Evolutionary conservation across 2,888 invertebrate species (phyloP).

Genomic region (Pantelozetes paolii): DNA sequence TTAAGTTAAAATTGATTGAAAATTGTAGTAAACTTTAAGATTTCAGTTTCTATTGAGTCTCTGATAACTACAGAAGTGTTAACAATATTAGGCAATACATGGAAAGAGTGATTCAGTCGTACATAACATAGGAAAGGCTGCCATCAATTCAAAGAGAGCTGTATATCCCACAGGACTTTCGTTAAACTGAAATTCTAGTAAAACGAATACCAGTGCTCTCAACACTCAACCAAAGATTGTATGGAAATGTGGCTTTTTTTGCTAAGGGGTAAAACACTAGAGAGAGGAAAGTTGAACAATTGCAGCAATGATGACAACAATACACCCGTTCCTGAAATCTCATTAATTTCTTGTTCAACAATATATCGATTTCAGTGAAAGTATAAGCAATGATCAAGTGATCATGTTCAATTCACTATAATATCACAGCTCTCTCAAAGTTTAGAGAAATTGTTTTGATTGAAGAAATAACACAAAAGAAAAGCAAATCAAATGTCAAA

Average conservation of each 20-base stretch:
- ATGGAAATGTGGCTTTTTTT: slow-evolving; percentile 28
- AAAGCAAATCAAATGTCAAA: not conserved
- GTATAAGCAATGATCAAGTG: not conserved
- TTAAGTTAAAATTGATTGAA: slow-evolving; percentile 1
- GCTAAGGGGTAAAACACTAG: not conserved
- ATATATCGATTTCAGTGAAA: not conserved
- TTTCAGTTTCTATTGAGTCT: not conserved
- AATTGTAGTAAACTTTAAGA: not conserved
- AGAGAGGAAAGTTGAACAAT: not conserved
- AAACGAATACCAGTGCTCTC: not conserved
- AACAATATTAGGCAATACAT: not conserved
- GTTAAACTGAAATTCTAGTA: not conserved
- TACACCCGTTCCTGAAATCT: not conserved
- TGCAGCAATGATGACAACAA: slow-evolving; percentile 12
- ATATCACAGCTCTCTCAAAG: not conserved
- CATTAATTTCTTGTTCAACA: not conserved
- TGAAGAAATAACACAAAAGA: not conserved
- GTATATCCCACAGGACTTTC: not conserved
- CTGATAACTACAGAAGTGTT: not conserved
- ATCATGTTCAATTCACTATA: not conserved
- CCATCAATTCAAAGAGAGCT: not conserved
- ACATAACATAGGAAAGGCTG: not conserved
- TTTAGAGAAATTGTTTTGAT: not conserved
- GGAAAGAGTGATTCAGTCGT: not conserved
- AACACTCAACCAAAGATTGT: not conserved